These are phyloP conservation scores for Probosciger aterrimus DNA, from an alignment of 2,113 vertebrate species.

Conservation along the genomic window DNA sequence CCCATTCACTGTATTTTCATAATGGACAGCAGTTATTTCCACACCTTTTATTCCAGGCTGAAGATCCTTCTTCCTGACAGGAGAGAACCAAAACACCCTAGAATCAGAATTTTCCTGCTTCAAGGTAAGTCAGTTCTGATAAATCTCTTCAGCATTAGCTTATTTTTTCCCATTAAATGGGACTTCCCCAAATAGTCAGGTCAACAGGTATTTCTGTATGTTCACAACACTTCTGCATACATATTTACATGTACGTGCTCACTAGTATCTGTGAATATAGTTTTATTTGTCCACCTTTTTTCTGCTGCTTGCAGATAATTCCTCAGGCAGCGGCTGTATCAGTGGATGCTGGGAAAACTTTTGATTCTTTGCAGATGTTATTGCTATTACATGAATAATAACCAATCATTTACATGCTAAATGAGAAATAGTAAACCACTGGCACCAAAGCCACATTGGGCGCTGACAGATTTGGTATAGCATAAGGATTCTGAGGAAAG, in stretches of 20 bases:
- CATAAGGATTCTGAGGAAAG: background rate
- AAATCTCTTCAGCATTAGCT: background rate
- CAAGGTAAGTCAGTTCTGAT: background rate
- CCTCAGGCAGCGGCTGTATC: background rate
- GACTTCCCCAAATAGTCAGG: background rate
- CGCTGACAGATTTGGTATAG: background rate
- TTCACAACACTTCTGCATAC: background rate
- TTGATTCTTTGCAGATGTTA: background rate
- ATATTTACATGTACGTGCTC: accelerated
- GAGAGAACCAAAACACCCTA: background rate
- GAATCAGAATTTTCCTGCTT: background rate
- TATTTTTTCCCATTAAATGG: background rate
- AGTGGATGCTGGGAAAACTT: background rate
- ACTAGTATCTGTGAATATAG: background rate
- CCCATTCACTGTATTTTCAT: background rate
- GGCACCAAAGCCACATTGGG: background rate
- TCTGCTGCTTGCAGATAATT: background rate
- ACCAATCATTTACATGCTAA: background rate
- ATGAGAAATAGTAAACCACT: background rate
- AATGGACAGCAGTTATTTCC: background rate
- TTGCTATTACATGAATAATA: background rate
- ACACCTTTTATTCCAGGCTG: background rate
- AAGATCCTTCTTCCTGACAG: background rate
- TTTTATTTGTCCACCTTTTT: background rate
- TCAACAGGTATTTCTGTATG: background rate